These are phyloP conservation scores for Chromoteleia sp. DNA, from an alignment of 2,888 invertebrate species.

Conservation along the genomic window DNA sequence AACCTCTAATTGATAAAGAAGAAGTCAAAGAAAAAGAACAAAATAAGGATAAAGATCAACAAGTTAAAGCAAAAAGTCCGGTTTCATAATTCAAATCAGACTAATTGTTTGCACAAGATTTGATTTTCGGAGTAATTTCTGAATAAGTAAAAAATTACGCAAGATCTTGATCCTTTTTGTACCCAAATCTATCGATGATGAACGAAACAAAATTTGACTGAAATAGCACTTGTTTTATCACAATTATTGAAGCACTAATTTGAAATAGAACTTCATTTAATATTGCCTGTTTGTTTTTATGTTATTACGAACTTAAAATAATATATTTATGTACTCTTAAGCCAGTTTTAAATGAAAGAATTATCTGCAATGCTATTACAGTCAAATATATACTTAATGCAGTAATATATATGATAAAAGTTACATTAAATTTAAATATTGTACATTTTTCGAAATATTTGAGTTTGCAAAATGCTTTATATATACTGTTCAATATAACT, in stretches of 20 bases:
- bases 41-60: conserved; percentile 47
- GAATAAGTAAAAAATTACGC: conserved; percentile 22
- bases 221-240: conserved; percentile 23
- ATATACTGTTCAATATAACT: conserved; percentile 9
- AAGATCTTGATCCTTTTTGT: conserved; percentile 56
- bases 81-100: conserved; percentile 41
- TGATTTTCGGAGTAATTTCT: conserved; percentile 20
- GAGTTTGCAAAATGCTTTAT: conserved; percentile 21
- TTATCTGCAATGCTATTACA: conserved; percentile 39
- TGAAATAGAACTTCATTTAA: neutral
- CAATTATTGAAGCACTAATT: conserved; percentile 5
- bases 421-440: conserved; percentile 21
- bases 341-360: conserved; percentile 9
- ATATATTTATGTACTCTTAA: conserved; percentile 12
- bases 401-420: conserved; percentile 4
- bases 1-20: conserved; percentile 24
- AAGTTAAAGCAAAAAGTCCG: conserved; percentile 34
- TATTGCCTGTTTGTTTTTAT: conserved; percentile 41
- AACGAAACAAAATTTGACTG: conserved; percentile 40
- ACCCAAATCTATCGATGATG: conserved; percentile 28
- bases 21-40: conserved; percentile 36
- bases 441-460: conserved; percentile 3
- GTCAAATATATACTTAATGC: conserved; percentile 34
- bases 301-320: neutral
- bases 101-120: conserved; percentile 51